phyloP scores from a whole-genome alignment of 2,888 invertebrate species.

The Tipula confusa region DNA sequence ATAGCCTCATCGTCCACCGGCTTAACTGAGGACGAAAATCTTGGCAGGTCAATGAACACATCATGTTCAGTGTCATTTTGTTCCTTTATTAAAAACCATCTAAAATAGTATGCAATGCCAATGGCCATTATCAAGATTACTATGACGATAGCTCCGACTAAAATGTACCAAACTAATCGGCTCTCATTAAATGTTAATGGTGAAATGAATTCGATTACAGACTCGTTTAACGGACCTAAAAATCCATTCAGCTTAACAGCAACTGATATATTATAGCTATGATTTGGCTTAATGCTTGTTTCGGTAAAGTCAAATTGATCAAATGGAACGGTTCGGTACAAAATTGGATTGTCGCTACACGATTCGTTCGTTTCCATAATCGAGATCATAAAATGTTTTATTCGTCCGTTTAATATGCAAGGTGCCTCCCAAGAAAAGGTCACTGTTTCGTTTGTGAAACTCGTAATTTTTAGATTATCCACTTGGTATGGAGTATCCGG shows the following conservation, averaged over 20 bases:
- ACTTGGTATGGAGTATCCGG: not conserved
- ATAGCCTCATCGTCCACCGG: too few relatives aligned
- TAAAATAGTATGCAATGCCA: too few relatives aligned
- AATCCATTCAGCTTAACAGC: not conserved
- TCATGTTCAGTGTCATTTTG: too few relatives aligned
- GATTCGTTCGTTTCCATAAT: not conserved
- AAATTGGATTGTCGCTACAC: not conserved
- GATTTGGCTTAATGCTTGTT: not conserved
- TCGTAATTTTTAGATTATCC: not conserved
- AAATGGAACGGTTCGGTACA: not conserved
- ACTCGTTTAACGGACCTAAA: not conserved
- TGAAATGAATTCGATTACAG: not conserved
- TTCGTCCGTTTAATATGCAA: not conserved
- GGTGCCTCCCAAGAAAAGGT: not conserved
- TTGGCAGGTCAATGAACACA: too few relatives aligned
- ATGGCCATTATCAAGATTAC: too few relatives aligned
- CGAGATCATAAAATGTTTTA: not conserved
- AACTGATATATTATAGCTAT: not conserved
- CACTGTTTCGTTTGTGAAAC: not conserved
- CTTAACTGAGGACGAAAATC: too few relatives aligned
- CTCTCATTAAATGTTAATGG: not conserved
- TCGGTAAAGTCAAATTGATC: not conserved
- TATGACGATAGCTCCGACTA: too few relatives aligned
- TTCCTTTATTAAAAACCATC: too few relatives aligned
- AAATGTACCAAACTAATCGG: too few relatives aligned